These are phyloP conservation scores for Pemphredon lugubris DNA, from an alignment of 2,888 invertebrate genomes.

Conservation along the genomic window DNA sequence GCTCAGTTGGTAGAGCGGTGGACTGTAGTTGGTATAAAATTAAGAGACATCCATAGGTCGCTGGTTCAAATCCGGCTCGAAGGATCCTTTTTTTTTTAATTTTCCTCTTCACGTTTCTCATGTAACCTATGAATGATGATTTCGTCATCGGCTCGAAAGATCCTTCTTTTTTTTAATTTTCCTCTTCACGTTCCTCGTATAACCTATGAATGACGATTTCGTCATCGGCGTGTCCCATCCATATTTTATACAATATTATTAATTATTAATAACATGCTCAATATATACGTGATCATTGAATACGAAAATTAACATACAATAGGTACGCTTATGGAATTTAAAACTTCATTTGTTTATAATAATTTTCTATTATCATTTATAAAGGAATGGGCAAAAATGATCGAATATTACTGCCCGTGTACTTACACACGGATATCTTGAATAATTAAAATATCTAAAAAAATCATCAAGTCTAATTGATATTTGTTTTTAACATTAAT, in stretches of 20 bases:
- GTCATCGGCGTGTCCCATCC: constrained; percentile 76
- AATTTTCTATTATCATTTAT: too few relatives aligned
- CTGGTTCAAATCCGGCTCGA: constrained; percentile 80
- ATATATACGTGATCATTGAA: too few relatives aligned
- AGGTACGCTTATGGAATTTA: too few relatives aligned
- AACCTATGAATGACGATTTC: not conserved
- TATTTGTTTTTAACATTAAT: too few relatives aligned
- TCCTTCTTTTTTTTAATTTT: constrained; percentile 48
- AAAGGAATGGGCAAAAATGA: too few relatives aligned
- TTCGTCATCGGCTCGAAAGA: constrained; percentile 75
- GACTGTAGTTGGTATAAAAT: constrained; percentile 78
- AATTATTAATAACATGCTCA: too few relatives aligned
- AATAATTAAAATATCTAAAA: too few relatives aligned
- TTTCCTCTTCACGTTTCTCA: not conserved
- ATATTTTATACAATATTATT: constrained; percentile 40
- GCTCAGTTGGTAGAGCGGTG: constrained; percentile 82
- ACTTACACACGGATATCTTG: too few relatives aligned
- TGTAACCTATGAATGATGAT: not conserved
- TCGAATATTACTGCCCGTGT: too few relatives aligned
- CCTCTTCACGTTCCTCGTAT: not conserved
- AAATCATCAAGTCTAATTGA: too few relatives aligned
- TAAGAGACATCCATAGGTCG: constrained; percentile 76
- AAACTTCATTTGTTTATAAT: too few relatives aligned
- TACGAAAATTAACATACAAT: too few relatives aligned
- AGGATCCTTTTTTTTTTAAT: constrained; percentile 67